Evolutionary conservation across 2,113 vertebrate species (phyloP).

Genomic region (Sturnira hondurensis): DNA sequence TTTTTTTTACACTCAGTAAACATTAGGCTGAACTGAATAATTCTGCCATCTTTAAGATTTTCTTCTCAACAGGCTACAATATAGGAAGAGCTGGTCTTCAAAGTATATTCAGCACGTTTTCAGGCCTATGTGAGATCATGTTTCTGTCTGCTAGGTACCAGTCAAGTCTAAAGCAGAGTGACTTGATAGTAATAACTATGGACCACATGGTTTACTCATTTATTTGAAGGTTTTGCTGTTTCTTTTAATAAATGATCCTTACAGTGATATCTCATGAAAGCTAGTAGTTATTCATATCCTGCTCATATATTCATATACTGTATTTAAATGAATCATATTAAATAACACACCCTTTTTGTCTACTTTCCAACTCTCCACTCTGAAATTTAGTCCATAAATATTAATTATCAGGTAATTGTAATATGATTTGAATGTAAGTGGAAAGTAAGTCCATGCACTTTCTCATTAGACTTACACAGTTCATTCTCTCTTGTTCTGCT

Average conservation of each 20-base stretch:
- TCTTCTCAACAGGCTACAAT: not conserved
- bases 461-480: not conserved
- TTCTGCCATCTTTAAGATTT: not conserved
- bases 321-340: not conserved
- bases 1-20: not conserved
- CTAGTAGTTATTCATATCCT: not conserved
- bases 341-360: not conserved
- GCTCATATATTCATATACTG: not conserved
- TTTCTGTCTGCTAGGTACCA: conserved; percentile 23
- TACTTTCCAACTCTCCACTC: not conserved
- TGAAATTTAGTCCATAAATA: conserved; percentile 5
- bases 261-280: not conserved
- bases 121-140: conserved; percentile 2
- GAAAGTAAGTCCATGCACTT: not conserved
- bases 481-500: not conserved
- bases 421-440: not conserved
- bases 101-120: conserved; percentile 18
- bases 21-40: not conserved
- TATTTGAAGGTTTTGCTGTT: not conserved
- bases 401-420: conserved; percentile 22
- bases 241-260: conserved; percentile 60
- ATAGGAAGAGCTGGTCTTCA: rapidly evolving
- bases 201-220: not conserved
- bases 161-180: conserved; percentile 9
- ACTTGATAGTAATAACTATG: conserved; percentile 23